Evolutionary conservation across 2,113 vertebrate species (phyloP).

Genomic region (Carettochelys insculpta): DNA sequence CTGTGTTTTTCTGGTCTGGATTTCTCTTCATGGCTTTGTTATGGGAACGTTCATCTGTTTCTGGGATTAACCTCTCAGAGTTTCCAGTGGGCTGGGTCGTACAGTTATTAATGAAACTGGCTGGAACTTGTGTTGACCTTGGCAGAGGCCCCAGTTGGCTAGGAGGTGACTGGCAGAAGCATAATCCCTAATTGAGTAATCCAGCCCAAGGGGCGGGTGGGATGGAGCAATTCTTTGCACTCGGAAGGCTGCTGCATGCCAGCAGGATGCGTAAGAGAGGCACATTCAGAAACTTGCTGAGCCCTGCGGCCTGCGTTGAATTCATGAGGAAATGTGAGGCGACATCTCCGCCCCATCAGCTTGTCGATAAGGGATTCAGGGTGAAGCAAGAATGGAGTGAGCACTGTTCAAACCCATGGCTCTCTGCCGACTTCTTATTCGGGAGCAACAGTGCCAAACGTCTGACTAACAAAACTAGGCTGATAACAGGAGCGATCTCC

Average conservation of each 20-base stretch:
- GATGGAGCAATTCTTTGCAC: neutral
- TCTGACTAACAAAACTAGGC: neutral
- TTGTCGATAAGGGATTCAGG: neutral
- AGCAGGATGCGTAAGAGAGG: neutral
- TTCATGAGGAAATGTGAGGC: neutral
- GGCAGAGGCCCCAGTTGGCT: slow-evolving; percentile 72
- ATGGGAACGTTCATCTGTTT: slow-evolving; percentile 72
- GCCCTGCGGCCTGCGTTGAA: neutral
- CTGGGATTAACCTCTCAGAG: slow-evolving; percentile 74
- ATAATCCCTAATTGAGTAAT: slow-evolving; percentile 66
- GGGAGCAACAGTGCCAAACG: neutral
- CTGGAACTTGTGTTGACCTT: slow-evolving; percentile 73
- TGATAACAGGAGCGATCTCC: fast-evolving
- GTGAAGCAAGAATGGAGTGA: too few relatives aligned
- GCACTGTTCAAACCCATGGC: neutral
- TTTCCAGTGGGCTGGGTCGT: slow-evolving; percentile 71
- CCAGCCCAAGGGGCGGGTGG: slow-evolving; percentile 21
- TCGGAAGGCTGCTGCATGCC: neutral
- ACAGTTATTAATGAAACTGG: slow-evolving; percentile 72
- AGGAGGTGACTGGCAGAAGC: slow-evolving; percentile 67
- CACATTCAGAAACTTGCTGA: neutral
- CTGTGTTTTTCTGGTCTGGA: neutral
- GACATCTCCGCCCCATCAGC: neutral
- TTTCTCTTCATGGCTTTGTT: slow-evolving; percentile 43
- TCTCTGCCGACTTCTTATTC: neutral